A percentile compares a stretch with the other conserved stretches of the same genome.
phyloP scores from a whole-genome alignment of 2,888 invertebrate genomes.

The Sarcophaga variegata region DNA sequence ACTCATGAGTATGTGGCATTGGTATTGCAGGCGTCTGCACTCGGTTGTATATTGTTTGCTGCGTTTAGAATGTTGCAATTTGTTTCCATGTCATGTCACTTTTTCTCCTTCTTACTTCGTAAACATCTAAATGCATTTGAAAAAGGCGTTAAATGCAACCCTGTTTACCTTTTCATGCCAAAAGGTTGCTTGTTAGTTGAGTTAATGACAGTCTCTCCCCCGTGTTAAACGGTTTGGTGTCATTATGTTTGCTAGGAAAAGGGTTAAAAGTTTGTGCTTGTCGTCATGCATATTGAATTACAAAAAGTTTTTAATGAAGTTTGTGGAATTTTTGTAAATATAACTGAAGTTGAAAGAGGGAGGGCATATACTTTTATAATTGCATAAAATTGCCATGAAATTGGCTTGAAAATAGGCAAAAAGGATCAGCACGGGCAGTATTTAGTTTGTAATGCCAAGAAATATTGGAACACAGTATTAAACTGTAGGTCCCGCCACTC shows the following conservation, averaged over 20 bases:
- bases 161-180: background rate
- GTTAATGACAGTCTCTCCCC: slow-evolving; percentile 18
- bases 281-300: background rate
- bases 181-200: background rate
- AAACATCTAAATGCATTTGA: background rate
- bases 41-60: background rate
- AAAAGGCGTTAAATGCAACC: slow-evolving; percentile 38
- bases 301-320: background rate
- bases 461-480: no score
- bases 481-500: no score
- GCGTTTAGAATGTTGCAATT: background rate
- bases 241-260: background rate
- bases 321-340: background rate
- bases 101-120: background rate
- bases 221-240: background rate
- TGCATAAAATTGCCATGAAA: background rate
- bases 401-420: background rate
- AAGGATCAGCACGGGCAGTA: no score
- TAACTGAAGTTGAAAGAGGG: background rate
- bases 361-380: background rate
- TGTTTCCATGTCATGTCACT: slow-evolving; percentile 18
- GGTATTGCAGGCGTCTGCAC: background rate
- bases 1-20: background rate
- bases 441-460: no score
- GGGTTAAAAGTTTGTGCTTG: background rate